Base-by-base conservation (phyloP, 2,888 invertebrate species). In the Caenorhabditis plicata region DNA sequence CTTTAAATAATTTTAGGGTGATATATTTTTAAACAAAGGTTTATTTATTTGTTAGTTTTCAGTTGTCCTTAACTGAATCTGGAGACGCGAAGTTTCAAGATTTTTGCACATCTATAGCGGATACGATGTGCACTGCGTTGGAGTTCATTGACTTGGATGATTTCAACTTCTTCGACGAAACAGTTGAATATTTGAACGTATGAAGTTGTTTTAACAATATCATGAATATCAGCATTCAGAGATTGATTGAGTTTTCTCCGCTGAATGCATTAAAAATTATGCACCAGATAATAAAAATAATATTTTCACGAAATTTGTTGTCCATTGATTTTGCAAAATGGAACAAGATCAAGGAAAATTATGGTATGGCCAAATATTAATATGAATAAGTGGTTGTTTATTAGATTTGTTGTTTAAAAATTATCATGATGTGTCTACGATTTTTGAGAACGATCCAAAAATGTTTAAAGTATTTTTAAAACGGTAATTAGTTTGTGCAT, bases 151-250 rank as follows among this genome's bases (percentile, higher is more conserved):
- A n/a, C 8, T 26, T 40, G n/a, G 27, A 40, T 15, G 27, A 25
- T 15, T 40, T 40, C 26, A 26, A 27, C 27, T 40, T 40, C 27
- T 40, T 40, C 17, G 27, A 40, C 4, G 40, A 40, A 2, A 26
- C n/a, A 7, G 23, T 40, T 27, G 4, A 27, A 7, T 40, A 26
- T 15, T 15, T 27, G 13, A 5, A 40, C 8, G 40, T 40, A 8
- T 4, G 17, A 9, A 13, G 27, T 26, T 40, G 4, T 15, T 33
- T 38, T 5, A 23, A 13, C 19, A 23, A n/a, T 5, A 38, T 23
- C 22, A 26, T 27, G 17, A n/a, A 5, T 15, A 11, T 26, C 27
- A 5, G 8, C 27, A 20, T 40, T 26, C 27, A 40, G 40, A 40
- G 27, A 27, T 7, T 40, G 2, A 26, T 40, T 15, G 27, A 40